Conservation (phyloP, 2,888 invertebrate species). For the Acanthosepion pharaonis region DNA sequence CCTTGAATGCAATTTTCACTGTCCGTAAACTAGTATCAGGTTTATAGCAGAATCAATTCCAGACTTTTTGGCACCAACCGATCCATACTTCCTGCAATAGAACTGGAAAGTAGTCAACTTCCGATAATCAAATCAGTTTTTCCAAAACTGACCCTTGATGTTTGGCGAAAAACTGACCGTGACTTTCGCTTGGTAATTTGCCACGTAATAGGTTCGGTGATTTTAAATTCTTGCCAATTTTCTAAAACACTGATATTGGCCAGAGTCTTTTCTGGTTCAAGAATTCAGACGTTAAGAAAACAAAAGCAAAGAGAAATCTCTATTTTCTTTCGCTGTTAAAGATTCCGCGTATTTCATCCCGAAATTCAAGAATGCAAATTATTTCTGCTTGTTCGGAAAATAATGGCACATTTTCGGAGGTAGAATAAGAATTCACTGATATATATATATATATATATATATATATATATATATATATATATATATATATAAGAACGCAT, state of each 20-base stretch:
- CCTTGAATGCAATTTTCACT: neutral
- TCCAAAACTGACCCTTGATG: conserved; percentile 33
- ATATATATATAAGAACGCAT: no score
- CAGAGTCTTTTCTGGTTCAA: neutral
- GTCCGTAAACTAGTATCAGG: neutral
- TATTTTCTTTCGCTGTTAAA: no score
- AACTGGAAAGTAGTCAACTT: conserved; percentile 13
- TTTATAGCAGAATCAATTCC: neutral
- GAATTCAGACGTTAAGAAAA: neutral
- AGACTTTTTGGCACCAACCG: neutral
- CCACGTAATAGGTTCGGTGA: neutral
- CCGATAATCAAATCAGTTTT: conserved; percentile 33
- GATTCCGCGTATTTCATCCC: no score
- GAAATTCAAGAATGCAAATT: no score
- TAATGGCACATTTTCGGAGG: no score
- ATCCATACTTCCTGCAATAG: neutral
- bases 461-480: no score
- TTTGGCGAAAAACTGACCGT: conserved; percentile 8
- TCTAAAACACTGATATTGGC: neutral
- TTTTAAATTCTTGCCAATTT: neutral
- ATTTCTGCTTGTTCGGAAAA: no score
- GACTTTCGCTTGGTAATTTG: neutral
- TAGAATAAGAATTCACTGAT: no score
- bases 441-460: no score
- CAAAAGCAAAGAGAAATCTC: no score